Base-by-base conservation (phyloP, 2,888 invertebrate species). In the Pseudanteris insignis region DNA sequence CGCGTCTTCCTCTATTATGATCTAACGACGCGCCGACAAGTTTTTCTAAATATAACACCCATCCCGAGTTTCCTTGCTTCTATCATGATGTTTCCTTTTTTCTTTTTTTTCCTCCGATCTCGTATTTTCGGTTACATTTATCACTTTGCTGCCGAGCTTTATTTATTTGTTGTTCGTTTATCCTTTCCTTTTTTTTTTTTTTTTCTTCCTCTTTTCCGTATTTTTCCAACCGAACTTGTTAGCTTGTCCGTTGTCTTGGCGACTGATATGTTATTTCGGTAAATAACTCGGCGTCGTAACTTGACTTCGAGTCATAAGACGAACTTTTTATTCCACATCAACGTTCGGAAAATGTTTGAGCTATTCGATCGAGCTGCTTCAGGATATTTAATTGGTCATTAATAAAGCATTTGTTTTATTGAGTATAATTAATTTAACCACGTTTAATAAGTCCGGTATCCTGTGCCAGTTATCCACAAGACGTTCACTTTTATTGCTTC, bases 141-240 rank as follows among this genome's bases (percentile, higher is more conserved):
- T 55, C 54, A 46, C 30, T 34, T 32, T 7, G 8, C 14, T 10
- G n/a, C 32, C 12, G 28, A 15, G 28, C 10, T 24, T 15, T 55
- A 46, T 40, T 40, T 54, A 55, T 47, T 55, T 55, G 47, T 47
- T 41, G 30, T 41, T n/a, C n/a, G n/a, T n/a, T n/a, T n/a, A n/a
- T n/a, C 24, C 8, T 29, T 28, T n/a, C 18, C 30, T 28, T 26
- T 30, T 51, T 29, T n/a, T n/a, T n/a, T n/a, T n/a, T n/a, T n/a
- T n/a, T n/a, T n/a, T n/a, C n/a, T n/a, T n/a, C n/a, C n/a, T n/a
- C n/a, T n/a, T n/a, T n/a, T n/a, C n/a, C n/a, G n/a, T n/a, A n/a
- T n/a, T n/a, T n/a, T n/a, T n/a, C n/a, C n/a, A n/a, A n/a, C n/a
- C 4, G 12, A 36, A 29, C 37, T 37, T 47, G 37, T 38, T 38